Evolutionary conservation across 2,113 vertebrate genomes (phyloP).

Genomic region (Cyanoderma ruficeps): DNA sequence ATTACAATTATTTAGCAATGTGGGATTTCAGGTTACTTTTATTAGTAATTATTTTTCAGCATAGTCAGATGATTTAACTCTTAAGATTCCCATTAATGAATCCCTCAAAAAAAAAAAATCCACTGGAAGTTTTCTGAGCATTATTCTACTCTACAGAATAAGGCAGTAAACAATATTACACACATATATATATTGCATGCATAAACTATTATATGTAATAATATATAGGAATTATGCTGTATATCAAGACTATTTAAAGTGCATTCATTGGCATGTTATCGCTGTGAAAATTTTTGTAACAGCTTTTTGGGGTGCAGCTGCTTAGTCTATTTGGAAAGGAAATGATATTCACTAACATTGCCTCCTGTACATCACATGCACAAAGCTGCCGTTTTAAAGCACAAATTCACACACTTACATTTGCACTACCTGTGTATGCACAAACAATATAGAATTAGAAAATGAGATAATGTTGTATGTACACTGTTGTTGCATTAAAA

Average conservation of each 20-base stretch:
- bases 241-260: neutral
- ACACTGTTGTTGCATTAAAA: neutral
- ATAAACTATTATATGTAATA: neutral
- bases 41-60: neutral
- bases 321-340: neutral
- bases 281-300: neutral
- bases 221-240: neutral
- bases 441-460: neutral
- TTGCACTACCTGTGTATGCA: neutral
- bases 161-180: neutral
- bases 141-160: neutral
- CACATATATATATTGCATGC: neutral
- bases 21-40: neutral
- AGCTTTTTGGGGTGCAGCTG: neutral
- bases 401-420: neutral
- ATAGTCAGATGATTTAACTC: neutral
- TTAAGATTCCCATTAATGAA: neutral
- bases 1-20: neutral
- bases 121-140: neutral
- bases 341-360: rapidly evolving
- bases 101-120: neutral
- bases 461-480: neutral
- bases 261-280: neutral
- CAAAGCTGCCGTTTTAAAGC: neutral
- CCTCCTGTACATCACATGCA: neutral